Percentiles rank a stretch among this genome's conserved stretches.
Conservation (phyloP, 2,113 vertebrate species). For the Eublepharis macularius region DNA sequence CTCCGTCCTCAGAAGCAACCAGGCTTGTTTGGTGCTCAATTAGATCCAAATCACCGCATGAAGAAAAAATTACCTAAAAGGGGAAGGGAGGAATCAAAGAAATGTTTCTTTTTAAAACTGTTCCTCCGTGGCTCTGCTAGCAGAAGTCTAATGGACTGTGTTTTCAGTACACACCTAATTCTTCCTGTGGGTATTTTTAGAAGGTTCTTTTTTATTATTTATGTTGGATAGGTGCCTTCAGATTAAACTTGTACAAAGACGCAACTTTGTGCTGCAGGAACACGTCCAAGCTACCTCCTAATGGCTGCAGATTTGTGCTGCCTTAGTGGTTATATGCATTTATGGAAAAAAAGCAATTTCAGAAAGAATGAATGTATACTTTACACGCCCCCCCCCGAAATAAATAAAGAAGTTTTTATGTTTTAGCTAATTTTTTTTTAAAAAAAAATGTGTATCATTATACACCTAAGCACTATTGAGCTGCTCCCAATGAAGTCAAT, state of each 20-base stretch:
- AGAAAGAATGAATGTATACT: conserved; percentile 10
- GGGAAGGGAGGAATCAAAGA: conserved; percentile 19
- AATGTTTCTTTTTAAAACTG: conserved; percentile 62
- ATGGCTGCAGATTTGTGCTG: conserved; percentile 56
- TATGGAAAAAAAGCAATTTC: conserved; percentile 37
- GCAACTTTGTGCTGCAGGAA: conserved; percentile 69
- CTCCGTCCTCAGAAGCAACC: conserved; percentile 94
- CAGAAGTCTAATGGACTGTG: conserved; percentile 63
- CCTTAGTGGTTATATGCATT: conserved; percentile 52
- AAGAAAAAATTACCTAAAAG: conserved; percentile 96
- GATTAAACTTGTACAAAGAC: conserved; percentile 75
- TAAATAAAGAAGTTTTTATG: conserved; percentile 27
- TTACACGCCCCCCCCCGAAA: conserved; percentile 6
- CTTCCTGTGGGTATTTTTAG: conserved; percentile 84
- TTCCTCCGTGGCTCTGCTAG: conserved; percentile 50
- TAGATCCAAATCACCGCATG: conserved; percentile 96
- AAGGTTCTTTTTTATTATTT: conserved; percentile 78
- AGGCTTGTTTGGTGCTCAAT: conserved; percentile 94
- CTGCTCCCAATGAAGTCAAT: too few species aligned
- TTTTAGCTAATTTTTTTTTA: neutral
- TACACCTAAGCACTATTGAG: neutral
- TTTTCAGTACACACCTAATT: conserved; percentile 84
- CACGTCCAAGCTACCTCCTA: conserved; percentile 65
- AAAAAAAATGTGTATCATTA: neutral
- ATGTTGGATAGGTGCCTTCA: conserved; percentile 84